Conservation (phyloP, 2,888 invertebrate genomes). For the Melikaiella ostensackeni region DNA sequence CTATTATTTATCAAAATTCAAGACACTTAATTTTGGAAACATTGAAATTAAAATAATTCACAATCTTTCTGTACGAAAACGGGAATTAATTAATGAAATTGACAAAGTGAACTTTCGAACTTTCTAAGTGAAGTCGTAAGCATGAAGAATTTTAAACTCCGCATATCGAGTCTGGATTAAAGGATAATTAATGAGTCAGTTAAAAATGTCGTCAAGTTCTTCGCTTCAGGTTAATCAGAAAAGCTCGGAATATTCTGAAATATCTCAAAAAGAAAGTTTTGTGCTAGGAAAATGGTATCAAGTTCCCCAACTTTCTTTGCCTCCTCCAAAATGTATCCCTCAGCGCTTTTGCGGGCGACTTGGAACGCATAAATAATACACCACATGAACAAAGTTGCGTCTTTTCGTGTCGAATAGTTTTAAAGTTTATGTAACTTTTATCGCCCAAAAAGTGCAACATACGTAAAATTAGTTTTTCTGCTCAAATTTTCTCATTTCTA, state of each 20-base stretch:
- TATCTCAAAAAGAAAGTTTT: not conserved
- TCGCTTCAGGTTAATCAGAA: not conserved
- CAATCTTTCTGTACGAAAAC: too few relatives aligned
- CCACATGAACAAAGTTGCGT: too few relatives aligned
- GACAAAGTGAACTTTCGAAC: not conserved
- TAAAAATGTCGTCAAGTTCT: not conserved
- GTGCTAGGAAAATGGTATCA: not conserved
- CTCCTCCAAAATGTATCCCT: slow-evolving; percentile 1
- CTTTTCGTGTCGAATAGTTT: too few relatives aligned
- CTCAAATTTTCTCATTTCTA: too few relatives aligned
- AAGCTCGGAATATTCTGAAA: not conserved
- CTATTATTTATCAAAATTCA: too few relatives aligned
- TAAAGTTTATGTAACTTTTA: too few relatives aligned
- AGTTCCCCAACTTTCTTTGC: not conserved
- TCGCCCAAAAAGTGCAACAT: too few relatives aligned
- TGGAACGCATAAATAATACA: too few relatives aligned
- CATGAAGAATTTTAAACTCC: not conserved
- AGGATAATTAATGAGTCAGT: not conserved
- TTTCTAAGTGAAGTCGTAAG: not conserved
- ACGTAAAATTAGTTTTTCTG: too few relatives aligned
- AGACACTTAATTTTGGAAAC: too few relatives aligned
- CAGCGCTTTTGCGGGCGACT: not conserved
- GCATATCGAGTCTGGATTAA: not conserved
- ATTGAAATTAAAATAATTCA: too few relatives aligned
- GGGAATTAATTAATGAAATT: not conserved